Base-by-base conservation (phyloP, 2,888 invertebrate genomes). In the Chloroclystis v-ata region DNA sequence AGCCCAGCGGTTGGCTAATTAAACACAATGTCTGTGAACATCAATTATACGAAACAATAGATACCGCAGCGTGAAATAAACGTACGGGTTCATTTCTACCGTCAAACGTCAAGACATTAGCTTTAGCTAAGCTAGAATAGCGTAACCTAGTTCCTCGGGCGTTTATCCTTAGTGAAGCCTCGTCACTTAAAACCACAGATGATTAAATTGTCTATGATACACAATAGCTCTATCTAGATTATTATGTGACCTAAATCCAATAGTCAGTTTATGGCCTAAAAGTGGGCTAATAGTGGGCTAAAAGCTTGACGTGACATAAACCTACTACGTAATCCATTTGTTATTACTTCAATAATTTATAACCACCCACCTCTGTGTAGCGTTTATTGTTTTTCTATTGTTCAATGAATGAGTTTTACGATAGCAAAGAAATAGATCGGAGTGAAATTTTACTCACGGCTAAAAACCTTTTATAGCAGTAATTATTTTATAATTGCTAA, bases 271-370 rank as follows among this genome's bases (percentile, higher is more conserved):
- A 61, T 63, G 63, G 62, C 66, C 66, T 72, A 66, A 71, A 75
- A 74, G 65, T 65, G 63, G 62, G 65, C 66, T 72, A 66, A 71
- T 75, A 74, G 65, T 65, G 63, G 62, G 65, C 65, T 72, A 66
- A 71, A 75, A 74, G 65, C 69, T 74, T 75, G 75, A 73, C 73
- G 67, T 52, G 59, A 61, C 54, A 52, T 52, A 50, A 41, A 49
- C 37, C 52, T 54, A 46, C 33, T 28, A 37, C 26, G 46, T 56
- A 48, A 59, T 37, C 44, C 54, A 60, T 63, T 68, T 60, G 60
- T 58, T 57, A 57, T 46, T 28, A 32, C 37, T 37, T 33, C 51
- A 56, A 56, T 52, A 47, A 57, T 55, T 54, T 47, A 56, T 53
- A 48, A 54, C 47, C 61, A 59, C 61, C 65, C 58, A 64, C 59